phyloP scores from a whole-genome alignment of 2,888 invertebrate genomes.

The Macrophya alboannulata region DNA sequence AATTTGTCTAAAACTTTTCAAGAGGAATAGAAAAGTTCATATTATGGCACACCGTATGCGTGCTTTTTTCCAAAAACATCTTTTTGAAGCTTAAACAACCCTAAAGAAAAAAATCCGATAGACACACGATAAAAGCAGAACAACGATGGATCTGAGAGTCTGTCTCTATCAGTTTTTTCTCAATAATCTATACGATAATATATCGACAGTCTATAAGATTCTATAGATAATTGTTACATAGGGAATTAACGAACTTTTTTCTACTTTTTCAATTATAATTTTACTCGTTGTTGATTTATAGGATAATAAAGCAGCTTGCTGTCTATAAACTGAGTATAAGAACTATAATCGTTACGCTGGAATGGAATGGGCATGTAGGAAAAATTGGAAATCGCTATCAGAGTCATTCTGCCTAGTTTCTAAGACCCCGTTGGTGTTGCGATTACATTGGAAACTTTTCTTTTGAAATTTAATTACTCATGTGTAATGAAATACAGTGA shows the following conservation, averaged over 20 bases:
- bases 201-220: not conserved
- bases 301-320: not conserved
- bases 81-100: not conserved
- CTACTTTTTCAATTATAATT: not conserved
- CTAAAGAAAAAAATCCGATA: not conserved
- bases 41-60: not conserved
- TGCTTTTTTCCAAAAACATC: not conserved
- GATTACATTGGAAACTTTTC: not conserved
- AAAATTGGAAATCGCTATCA: not conserved
- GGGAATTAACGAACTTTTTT: not conserved
- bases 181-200: not conserved
- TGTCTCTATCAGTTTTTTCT: not conserved
- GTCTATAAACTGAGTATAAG: not conserved
- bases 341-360: no score
- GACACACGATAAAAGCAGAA: not conserved
- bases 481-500: not conserved
- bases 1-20: not conserved
- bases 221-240: no score
- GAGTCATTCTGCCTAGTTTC: not conserved
- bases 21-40: not conserved
- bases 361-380: not conserved
- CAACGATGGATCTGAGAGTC: not conserved
- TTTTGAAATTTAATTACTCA: not conserved
- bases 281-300: not conserved
- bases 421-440: not conserved